Conservation (phyloP, 1,140 invertebrate species). For the Wasmannia auropunctata region DNA sequence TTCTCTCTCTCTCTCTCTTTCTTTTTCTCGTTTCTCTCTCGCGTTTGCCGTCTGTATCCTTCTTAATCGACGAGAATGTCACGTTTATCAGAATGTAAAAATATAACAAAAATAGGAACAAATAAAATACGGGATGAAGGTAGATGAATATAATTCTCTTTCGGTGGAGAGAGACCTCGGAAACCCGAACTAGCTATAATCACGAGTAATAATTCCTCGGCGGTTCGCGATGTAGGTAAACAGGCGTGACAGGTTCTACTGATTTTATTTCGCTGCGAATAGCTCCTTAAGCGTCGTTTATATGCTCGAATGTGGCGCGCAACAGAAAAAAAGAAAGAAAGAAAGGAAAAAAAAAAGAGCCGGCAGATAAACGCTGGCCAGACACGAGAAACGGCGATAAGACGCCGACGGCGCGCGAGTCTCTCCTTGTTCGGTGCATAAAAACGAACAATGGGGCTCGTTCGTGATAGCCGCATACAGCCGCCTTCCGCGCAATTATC, state of each 20-base stretch:
- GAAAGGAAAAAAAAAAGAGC: background rate
- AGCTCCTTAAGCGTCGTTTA: background rate
- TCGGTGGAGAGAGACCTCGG: background rate
- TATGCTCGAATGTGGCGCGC: background rate
- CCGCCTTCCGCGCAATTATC: background rate
- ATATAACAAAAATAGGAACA: background rate
- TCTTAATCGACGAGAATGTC: background rate
- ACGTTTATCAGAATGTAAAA: background rate
- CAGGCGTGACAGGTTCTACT: background rate
- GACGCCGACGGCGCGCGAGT: background rate
- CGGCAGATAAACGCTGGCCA: background rate
- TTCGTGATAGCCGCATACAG: background rate
- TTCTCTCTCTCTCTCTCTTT: background rate
- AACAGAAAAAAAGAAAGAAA: no score
- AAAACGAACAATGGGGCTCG: slow-evolving; percentile 14
- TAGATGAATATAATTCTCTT: background rate
- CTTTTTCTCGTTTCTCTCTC: background rate
- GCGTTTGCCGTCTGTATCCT: background rate
- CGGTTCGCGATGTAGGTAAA: background rate
- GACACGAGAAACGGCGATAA: slow-evolving; percentile 23
- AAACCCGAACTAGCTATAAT: background rate
- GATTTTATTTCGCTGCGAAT: slow-evolving; percentile 11
- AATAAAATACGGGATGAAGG: background rate
- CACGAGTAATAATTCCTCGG: background rate
- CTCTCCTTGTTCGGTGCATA: background rate